These are phyloP conservation scores for Tyto alba DNA, from an alignment of 2,113 vertebrate species.

Conservation along the genomic window DNA sequence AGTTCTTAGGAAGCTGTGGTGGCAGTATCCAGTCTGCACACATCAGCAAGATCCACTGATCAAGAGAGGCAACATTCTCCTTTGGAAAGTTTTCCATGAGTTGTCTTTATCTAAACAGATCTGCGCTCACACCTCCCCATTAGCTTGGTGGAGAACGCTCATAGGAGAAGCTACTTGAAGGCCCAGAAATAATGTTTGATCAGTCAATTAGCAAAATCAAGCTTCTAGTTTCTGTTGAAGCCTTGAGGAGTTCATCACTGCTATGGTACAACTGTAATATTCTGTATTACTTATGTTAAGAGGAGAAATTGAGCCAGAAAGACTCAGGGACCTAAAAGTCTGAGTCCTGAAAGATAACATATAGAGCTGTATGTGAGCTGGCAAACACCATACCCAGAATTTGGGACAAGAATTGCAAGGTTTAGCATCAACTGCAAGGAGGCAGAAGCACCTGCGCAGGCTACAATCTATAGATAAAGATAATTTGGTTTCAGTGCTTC, in stretches of 20 bases:
- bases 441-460: background rate
- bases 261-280: background rate
- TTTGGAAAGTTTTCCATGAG: background rate
- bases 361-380: background rate
- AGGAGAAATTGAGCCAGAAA: background rate
- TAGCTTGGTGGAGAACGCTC: background rate
- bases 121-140: background rate
- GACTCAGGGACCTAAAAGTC: accelerated
- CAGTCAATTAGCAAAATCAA: background rate
- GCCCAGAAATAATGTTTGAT: background rate
- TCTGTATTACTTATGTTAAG: background rate
- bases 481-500: background rate
- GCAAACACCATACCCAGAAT: background rate
- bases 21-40: background rate
- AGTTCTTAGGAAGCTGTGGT: conserved; percentile 4
- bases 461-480: accelerated
- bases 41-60: background rate
- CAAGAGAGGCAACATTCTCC: background rate
- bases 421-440: background rate
- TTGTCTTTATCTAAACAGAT: background rate
- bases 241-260: background rate
- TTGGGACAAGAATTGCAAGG: background rate
- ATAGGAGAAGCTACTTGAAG: background rate
- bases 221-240: background rate
- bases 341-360: accelerated